Evolutionary conservation across 23 tunicate species (phyloP).

Genomic region (Ciona savignyi): DNA sequence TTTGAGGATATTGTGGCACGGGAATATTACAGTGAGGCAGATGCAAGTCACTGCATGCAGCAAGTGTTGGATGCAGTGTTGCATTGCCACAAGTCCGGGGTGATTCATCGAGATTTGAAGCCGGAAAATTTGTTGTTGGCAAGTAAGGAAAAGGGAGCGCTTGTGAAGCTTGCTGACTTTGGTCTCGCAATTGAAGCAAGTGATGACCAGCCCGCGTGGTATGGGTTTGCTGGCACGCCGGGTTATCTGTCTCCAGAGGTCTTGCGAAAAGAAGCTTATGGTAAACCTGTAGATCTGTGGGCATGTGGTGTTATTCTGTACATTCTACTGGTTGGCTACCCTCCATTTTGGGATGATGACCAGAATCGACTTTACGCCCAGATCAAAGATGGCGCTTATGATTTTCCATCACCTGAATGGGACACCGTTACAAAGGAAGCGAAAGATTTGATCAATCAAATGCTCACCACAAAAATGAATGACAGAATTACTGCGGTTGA

Average conservation of each 20-base stretch:
- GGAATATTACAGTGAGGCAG: constrained; percentile 98
- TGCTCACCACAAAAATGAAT: constrained; percentile 38
- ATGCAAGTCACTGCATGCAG: constrained; percentile 99
- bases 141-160: constrained; percentile 90
- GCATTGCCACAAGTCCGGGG: constrained; percentile 89
- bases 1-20: constrained; percentile 99
- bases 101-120: constrained; percentile 96
- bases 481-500: constrained; percentile 77
- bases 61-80: constrained; percentile 95
- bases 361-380: constrained; percentile 69
- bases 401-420: constrained; percentile 98
- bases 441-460: constrained; percentile 55
- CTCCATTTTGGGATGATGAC: constrained; percentile 92
- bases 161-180: constrained; percentile 97
- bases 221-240: constrained; percentile 99
- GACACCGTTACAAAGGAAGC: constrained; percentile 97
- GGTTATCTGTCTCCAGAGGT: constrained; percentile 96
- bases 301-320: constrained; percentile 98
- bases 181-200: constrained; percentile 91
- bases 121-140: constrained; percentile 99
- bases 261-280: constrained; percentile 70
- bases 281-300: constrained; percentile 95
- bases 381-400: constrained; percentile 90
- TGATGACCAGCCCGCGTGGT: constrained; percentile 70
- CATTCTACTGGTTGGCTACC: constrained; percentile 93